A percentile compares a stretch with the other conserved stretches of the same genome.
These are phyloP conservation scores for Chalcis sispes DNA, from an alignment of 2,888 invertebrate genomes.

Conservation along the genomic window DNA sequence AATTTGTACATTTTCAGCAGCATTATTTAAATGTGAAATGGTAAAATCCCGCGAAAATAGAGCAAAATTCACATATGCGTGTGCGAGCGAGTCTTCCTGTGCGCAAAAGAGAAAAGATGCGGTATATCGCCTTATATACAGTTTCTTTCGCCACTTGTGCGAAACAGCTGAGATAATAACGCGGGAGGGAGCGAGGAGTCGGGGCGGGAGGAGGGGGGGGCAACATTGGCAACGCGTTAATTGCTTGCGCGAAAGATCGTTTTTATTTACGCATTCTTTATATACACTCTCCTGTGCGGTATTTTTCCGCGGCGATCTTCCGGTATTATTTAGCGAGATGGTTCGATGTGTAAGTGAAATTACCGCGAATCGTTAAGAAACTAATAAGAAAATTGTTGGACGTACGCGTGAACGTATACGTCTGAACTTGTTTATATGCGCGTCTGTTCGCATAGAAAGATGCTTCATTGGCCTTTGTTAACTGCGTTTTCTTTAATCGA, in stretches of 20 bases:
- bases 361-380: not conserved
- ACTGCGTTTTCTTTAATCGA: too few relatives aligned
- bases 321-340: not conserved
- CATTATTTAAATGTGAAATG: not conserved
- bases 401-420: too few relatives aligned
- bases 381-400: too few relatives aligned
- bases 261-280: slow-evolving; percentile 10
- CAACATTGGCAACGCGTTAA: slow-evolving; percentile 33
- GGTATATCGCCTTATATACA: too few relatives aligned
- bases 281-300: not conserved
- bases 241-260: slow-evolving; percentile 28
- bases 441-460: too few relatives aligned
- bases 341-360: too few relatives aligned
- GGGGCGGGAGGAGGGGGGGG: too few relatives aligned
- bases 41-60: slow-evolving; percentile 17
- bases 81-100: too few relatives aligned
- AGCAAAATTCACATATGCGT: not conserved
- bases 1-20: too few relatives aligned
- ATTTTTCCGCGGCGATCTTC: not conserved
- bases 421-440: too few relatives aligned
- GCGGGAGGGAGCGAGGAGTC: not conserved
- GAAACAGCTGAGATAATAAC: slow-evolving; percentile 29
- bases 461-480: too few relatives aligned
- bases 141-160: not conserved
- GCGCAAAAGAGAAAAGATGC: too few relatives aligned